Evolutionary conservation across 2,888 invertebrate species (phyloP).

Genomic region (Mactromeris polynyma): DNA sequence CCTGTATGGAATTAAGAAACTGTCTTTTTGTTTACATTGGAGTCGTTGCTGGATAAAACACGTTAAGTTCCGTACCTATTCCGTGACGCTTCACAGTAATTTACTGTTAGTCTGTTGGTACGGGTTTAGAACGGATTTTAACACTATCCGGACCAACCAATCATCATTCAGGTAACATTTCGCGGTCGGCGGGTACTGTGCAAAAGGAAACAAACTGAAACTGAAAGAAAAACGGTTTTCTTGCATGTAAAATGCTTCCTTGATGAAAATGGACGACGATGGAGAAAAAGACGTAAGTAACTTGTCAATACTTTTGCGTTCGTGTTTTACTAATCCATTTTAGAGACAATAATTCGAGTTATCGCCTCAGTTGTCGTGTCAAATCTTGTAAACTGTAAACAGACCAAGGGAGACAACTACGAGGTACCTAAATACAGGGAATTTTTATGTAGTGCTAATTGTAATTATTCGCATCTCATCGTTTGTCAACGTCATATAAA

Average conservation of each 20-base stretch:
- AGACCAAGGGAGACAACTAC: constrained; percentile 19
- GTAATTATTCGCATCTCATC: not conserved
- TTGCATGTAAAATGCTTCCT: not conserved
- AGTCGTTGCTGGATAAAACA: not conserved
- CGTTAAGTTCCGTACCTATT: not conserved
- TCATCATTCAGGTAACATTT: constrained; percentile 29
- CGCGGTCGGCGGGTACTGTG: constrained; percentile 36
- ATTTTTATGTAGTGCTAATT: not conserved
- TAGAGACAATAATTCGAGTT: not conserved
- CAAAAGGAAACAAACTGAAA: constrained; percentile 42
- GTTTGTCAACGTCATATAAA: not conserved
- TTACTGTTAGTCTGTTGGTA: too few species aligned
- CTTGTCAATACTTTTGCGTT: not conserved
- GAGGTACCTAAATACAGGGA: not conserved
- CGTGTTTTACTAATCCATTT: not conserved
- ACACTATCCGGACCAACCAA: constrained; percentile 11
- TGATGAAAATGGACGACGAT: constrained; percentile 44
- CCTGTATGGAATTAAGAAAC: not conserved
- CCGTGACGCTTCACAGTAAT: not conserved
- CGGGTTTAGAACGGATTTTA: not conserved
- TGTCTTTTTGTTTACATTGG: constrained; percentile 54
- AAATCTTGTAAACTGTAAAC: constrained; percentile 43
- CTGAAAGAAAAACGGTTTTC: not conserved
- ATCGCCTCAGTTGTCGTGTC: constrained; percentile 5
- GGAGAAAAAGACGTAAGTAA: constrained; percentile 13